Evolutionary conservation across 2,888 invertebrate species (phyloP).

Genomic region (Acrocyrtus sp.): DNA sequence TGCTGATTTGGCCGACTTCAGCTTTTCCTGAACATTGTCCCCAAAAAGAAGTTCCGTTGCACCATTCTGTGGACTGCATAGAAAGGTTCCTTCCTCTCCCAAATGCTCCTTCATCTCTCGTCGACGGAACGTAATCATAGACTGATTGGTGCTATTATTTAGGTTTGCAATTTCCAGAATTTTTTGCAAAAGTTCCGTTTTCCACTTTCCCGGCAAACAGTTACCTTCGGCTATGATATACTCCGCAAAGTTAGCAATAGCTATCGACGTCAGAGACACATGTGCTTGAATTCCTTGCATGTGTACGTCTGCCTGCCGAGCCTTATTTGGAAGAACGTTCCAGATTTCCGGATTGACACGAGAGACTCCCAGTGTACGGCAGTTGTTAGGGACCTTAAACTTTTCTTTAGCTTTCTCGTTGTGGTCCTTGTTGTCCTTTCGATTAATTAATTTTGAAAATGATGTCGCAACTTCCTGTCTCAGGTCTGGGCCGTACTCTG

Average conservation of each 20-base stretch:
- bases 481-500: too few relatives aligned
- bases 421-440: too few relatives aligned
- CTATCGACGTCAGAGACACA: neutral
- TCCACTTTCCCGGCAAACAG: neutral
- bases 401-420: neutral
- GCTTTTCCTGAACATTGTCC: neutral
- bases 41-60: neutral
- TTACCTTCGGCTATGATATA: neutral
- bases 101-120: too few relatives aligned
- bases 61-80: neutral
- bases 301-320: neutral
- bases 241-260: neutral
- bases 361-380: neutral
- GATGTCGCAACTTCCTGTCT: too few relatives aligned
- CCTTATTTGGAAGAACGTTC: neutral
- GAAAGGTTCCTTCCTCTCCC: too few relatives aligned
- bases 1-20: neutral
- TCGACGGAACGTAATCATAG: neutral
- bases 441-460: too few relatives aligned
- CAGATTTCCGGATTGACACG: conserved; percentile 1
- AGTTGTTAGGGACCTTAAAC: conserved; percentile 3
- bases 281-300: neutral
- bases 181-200: neutral
- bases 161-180: neutral
- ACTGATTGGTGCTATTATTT: neutral